Evolutionary conservation across 1,140 invertebrate genomes (phyloP), one percentile per base, ranked within the genome.

Genomic region (Apis cerana): DNA sequence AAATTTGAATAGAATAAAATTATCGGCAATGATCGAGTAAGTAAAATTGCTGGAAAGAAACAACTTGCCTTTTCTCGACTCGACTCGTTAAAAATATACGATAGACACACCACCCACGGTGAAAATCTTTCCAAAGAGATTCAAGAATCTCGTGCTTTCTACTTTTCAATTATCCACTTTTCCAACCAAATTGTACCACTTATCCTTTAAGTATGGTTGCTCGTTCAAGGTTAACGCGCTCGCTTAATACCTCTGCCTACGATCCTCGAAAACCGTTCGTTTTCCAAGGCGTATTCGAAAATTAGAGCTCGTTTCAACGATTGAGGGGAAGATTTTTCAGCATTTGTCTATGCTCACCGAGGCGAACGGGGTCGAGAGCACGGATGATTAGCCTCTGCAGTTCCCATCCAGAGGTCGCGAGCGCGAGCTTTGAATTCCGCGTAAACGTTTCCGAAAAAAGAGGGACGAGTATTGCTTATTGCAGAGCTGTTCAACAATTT

Each of bases 321-420:
- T 76, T 65, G 59, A 12, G 74, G 52, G 50, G 23, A 74, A 62
- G 61, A 59, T 80, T 82, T 75, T 76, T 23, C 56, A 76, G 48
- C 80, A 43, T 67, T 75, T 76, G 72, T 76, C 50, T 59, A 54
- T 78, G 74, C 61, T 74, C 74, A 67, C 33, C 71, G 80, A 75
- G 59, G 50, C 74, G 85, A 91, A 91, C 85, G 89, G 88, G 91
- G 89, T 90, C 90, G 89, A 89, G 88, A 89, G 76, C 75, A 84
- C 82, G 88, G 88, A 91, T 91, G 89, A 91, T 91, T 90, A 90
- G 87, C 83, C 48, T 76, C 62, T 64, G 79, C 54, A 81, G 62
- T 15, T 81, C 50, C 62, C 62, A 75, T 67, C 54, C 54, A 54
- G 52, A 65, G 79, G 79, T 75, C 71, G 59, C 71, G 33, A 43